A percentile compares a stretch with the other conserved stretches of the same genome.
Conservation (phyloP, 2,888 invertebrate genomes). For the Macrophya alboannulata region DNA sequence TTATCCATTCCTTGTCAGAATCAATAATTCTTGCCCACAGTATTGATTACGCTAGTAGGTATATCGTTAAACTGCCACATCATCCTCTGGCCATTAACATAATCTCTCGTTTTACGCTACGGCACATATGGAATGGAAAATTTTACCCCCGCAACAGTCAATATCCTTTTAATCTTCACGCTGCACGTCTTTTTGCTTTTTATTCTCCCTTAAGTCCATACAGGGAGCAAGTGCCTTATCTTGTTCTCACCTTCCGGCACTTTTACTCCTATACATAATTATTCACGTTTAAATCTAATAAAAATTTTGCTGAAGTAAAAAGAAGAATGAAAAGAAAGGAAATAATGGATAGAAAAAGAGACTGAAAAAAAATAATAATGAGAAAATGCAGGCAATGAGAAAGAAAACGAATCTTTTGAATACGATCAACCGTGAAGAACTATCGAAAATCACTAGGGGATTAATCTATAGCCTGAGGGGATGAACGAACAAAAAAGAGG, state of each 20-base stretch:
- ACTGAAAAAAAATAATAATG: not conserved
- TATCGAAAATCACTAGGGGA: not conserved
- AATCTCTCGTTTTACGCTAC: not conserved
- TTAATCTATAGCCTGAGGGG: not conserved
- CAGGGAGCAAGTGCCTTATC: conserved; percentile 38
- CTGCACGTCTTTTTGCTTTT: not conserved
- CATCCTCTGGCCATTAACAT: not conserved
- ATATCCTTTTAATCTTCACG: not conserved
- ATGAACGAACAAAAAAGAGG: not conserved
- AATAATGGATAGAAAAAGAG: not conserved
- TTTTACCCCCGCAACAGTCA: not conserved
- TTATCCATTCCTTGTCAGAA: conserved; percentile 15
- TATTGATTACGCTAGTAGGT: not conserved
- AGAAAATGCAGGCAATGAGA: not conserved
- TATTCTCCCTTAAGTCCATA: conserved; percentile 1
- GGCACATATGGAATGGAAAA: not conserved
- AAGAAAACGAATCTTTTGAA: not conserved
- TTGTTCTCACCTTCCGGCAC: not conserved
- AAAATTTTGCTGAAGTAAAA: not conserved
- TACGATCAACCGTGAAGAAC: not conserved
- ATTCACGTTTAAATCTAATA: not conserved
- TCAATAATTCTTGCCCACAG: not conserved
- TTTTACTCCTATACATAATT: not conserved
- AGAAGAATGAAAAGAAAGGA: not conserved
- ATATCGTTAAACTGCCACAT: not conserved